Evolutionary conservation across 2,888 invertebrate genomes (phyloP).

Genomic region (Cryptops parisi): DNA sequence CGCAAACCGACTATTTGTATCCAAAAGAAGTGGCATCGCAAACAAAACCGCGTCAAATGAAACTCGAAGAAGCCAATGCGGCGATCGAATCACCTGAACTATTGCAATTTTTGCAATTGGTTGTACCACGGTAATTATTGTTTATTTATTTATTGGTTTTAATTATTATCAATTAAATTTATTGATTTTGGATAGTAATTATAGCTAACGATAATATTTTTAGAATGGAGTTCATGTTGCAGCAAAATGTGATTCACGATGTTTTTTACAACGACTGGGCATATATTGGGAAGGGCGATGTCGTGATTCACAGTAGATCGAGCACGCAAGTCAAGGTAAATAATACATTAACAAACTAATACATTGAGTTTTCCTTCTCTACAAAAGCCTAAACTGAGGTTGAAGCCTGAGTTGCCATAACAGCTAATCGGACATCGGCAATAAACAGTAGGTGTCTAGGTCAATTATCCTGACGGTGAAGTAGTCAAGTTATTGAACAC

Average conservation of each 20-base stretch:
- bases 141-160: background rate
- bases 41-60: background rate
- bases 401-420: background rate
- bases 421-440: too few species aligned
- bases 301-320: background rate
- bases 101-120: too few species aligned
- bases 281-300: background rate
- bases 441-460: too few species aligned
- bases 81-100: too few species aligned
- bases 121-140: background rate
- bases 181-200: too few species aligned
- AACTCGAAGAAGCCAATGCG: too few species aligned
- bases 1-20: background rate
- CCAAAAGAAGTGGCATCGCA: background rate
- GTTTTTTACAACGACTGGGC: slow-evolving; percentile 2
- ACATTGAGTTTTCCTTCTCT: background rate
- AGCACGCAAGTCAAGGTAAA: slow-evolving; percentile 6
- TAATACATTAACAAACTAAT: too few species aligned
- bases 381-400: background rate
- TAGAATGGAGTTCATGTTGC: background rate
- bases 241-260: slow-evolving; percentile 4
- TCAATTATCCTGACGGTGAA: too few species aligned
- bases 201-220: too few species aligned
- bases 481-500: too few species aligned
- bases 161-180: background rate